These are phyloP conservation scores for Misgurnus anguillicaudatus DNA, from an alignment of 2,113 vertebrate genomes.

Conservation along the genomic window DNA sequence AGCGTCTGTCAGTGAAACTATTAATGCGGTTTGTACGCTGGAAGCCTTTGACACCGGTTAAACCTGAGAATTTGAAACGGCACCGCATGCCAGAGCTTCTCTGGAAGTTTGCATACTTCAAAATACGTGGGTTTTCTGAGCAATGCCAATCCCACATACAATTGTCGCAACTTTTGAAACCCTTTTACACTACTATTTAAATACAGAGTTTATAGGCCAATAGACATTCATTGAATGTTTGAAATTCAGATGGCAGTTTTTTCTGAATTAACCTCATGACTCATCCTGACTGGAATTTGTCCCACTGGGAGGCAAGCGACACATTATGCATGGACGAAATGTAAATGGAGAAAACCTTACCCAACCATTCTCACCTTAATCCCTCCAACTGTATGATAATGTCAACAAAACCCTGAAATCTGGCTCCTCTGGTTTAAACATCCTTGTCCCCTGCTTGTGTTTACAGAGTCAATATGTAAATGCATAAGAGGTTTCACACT, in stretches of 20 bases:
- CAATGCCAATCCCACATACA: background rate
- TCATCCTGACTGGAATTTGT: background rate
- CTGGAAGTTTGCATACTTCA: constrained; percentile 8
- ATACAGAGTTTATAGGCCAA: too few relatives aligned
- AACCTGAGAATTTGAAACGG: constrained; percentile 26
- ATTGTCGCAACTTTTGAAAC: too few relatives aligned
- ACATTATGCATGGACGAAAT: constrained; percentile 42
- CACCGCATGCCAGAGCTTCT: constrained; percentile 18
- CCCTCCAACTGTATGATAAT: constrained; percentile 39
- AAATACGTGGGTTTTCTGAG: background rate
- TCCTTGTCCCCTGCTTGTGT: constrained; percentile 27
- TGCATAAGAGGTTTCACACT: constrained; percentile 28
- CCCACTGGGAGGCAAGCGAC: constrained; percentile 9
- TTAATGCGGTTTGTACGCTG: constrained; percentile 45
- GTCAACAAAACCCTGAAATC: constrained; percentile 32
- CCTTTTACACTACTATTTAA: too few relatives aligned
- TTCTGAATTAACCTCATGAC: background rate
- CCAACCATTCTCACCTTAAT: constrained; percentile 32
- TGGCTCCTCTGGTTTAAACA: constrained; percentile 42
- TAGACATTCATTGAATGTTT: background rate
- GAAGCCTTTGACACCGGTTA: constrained; percentile 35
- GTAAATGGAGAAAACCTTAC: constrained; percentile 10
- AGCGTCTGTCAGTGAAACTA: constrained; percentile 44
- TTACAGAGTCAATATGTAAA: constrained; percentile 31
- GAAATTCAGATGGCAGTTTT: background rate